Evolutionary conservation across 2,888 invertebrate genomes (phyloP).

Genomic region (Brachynemurus nebulosus): DNA sequence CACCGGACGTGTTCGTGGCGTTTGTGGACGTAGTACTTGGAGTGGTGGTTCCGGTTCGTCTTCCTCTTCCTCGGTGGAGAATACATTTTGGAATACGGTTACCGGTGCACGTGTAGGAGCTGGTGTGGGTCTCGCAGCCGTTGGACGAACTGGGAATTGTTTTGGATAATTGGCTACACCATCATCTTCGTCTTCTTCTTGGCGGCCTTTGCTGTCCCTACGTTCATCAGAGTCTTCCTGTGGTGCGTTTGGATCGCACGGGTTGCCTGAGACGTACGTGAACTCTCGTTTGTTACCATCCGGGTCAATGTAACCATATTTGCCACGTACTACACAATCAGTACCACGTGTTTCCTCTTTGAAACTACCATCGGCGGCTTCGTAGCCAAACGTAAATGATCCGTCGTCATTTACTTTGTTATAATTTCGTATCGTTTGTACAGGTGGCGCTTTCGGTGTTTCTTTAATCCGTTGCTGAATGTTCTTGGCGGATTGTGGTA

Average conservation of each 20-base stretch:
- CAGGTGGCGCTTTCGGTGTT: constrained; percentile 51
- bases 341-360: constrained; percentile 76
- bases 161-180: constrained; percentile 47
- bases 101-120: constrained; percentile 34
- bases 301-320: constrained; percentile 77
- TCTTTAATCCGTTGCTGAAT: constrained; percentile 34
- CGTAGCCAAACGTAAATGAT: constrained; percentile 73
- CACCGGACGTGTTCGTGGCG: constrained; percentile 27
- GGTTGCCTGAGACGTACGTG: constrained; percentile 74
- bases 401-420: constrained; percentile 74
- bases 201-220: constrained; percentile 34
- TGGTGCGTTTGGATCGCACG: constrained; percentile 67
- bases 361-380: constrained; percentile 73
- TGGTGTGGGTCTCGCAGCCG: constrained; percentile 33
- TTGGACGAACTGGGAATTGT: constrained; percentile 42
- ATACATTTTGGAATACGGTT: constrained; percentile 58
- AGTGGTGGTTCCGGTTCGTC: constrained; percentile 42
- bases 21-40: constrained; percentile 31
- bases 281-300: constrained; percentile 77
- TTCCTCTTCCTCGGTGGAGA: constrained; percentile 39
- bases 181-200: constrained; percentile 38
- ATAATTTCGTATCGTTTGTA: constrained; percentile 71
- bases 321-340: constrained; percentile 75
- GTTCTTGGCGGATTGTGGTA: constrained; percentile 5
- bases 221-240: constrained; percentile 46